Evolutionary conservation across 1,140 invertebrate species (phyloP).

Genomic region (Aphis craccivora): DNA sequence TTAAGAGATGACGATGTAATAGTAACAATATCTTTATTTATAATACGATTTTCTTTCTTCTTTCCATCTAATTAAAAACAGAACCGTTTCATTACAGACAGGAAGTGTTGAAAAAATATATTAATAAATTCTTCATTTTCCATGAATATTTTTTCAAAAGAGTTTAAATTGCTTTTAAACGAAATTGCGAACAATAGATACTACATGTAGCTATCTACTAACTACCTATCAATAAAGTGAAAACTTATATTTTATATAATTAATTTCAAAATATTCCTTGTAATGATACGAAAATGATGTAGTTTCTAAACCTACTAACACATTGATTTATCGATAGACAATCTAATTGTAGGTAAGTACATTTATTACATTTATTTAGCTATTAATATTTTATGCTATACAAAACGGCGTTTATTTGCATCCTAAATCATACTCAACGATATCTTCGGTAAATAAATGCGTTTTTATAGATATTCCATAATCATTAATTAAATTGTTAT

Average conservation of each 20-base stretch:
- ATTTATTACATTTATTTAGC: no score
- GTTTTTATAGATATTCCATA: no score
- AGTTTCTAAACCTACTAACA: neutral
- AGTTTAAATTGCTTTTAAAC: neutral
- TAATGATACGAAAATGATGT: neutral
- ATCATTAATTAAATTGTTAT: no score
- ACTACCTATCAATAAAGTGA: neutral
- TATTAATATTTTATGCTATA: neutral
- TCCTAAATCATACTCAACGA: neutral
- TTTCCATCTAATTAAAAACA: constrained; percentile 1
- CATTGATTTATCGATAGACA: neutral
- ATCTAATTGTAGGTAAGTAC: neutral
- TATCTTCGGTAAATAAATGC: no score
- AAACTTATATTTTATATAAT: neutral
- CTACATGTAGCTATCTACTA: neutral
- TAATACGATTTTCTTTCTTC: neutral
- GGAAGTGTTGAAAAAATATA: neutral
- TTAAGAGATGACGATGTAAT: neutral
- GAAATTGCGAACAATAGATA: neutral
- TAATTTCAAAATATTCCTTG: neutral
- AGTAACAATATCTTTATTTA: constrained; percentile 6
- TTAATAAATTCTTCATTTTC: neutral
- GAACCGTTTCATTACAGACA: neutral
- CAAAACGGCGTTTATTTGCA: neutral
- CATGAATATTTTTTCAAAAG: neutral